Base-by-base conservation (phyloP, 2,797 vertebrate species). In the Hafferia zeledoni region DNA sequence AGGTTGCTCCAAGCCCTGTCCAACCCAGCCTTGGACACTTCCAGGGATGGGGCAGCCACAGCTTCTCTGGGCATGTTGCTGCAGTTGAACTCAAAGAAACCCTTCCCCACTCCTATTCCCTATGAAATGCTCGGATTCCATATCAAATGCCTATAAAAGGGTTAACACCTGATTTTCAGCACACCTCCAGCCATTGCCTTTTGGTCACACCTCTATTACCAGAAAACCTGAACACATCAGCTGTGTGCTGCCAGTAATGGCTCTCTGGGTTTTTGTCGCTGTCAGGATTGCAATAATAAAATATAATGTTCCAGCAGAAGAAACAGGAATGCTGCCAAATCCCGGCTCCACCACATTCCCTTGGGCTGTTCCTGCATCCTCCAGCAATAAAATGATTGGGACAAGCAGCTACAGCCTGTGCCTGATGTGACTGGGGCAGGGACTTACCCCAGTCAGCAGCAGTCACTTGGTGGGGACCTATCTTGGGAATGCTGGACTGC, bases 381-480 rank as follows among this genome's bases (percentile, higher is more conserved):
- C 25, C 65, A 65, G 47, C 20, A 39, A 35, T 67, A 39, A 56
- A 59, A 65, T 37, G 18, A 11, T 14, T 43, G 53, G n/a, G 35
- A 39, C 2, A 50, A 52, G 31, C 30, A 61, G 11, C 17, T n/a
- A 17, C 15, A 82, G 35, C 7, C 28, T 37, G 16, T 35, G 22
- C 4, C 28, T 9, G 24, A 37, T 1, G 0, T 24, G 43, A 18
- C 4, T 59, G 24, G 24, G n/a, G 12, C 11, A 71, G 18, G 31
- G 10, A 10, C 10, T 65, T 37, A 37, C 19, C 16, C 35, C 35
- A 27, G 57, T 18, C 35, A 37, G 57, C 35, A 59, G 57, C 8
- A 25, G 57, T 7, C 57, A 44, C 28, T 8, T 1, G 0, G 37
- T 4, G 13, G 16, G 22, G 52, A 59, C 2, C 1, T 1, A 2